Base-by-base conservation (phyloP, 1,140 invertebrate genomes). In the Melanaphis sacchari region DNA sequence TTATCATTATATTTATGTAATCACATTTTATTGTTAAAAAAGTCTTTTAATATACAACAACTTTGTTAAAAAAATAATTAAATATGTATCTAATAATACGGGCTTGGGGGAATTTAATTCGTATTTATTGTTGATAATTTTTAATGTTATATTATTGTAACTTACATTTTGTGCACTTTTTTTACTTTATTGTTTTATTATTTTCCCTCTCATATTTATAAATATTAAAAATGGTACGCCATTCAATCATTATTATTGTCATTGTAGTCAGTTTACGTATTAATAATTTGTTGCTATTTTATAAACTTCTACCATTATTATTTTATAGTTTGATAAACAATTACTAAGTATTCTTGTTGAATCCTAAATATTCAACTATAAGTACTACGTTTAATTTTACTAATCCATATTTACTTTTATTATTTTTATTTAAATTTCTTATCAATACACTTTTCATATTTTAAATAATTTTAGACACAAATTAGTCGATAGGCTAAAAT, bases 1-100 rank as follows among this genome's bases (percentile, higher is more conserved):
- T 85, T 52, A 93, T 84, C 54, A 82, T 92, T 92, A 84, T 84
- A 49, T 84, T 82, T 26, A 84, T 92, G 24, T 82, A 82, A 41
- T 66, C 24, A 46, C 76, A 36, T 81, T 82, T 82, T 36, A 46
- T 81, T 91, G 43, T 76, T 91, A 46, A 46, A 82, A 81, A 92
- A 36, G 6, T 92, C n/a, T 92, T 81, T 41, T 46, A 90, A 59
- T 59, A 24, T 90, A 41, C 41, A 43, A 43, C 40, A 91, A 36
- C 76, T 91, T 41, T 90, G 89, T 66, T 66, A 76, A 52, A 43
- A 91, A 76, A 90, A 54, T 91, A 41, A 66, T 76, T 41, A 76
- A 21, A 22, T 49, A 89, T 54, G n/a, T 89, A 89, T 52, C n/a
- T 89, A 38, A 52, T 89, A 52, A 89, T 24, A 46, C 18, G 52